Evolutionary conservation across 2,797 vertebrate genomes (phyloP).

Genomic region (Coilia nasus): DNA sequence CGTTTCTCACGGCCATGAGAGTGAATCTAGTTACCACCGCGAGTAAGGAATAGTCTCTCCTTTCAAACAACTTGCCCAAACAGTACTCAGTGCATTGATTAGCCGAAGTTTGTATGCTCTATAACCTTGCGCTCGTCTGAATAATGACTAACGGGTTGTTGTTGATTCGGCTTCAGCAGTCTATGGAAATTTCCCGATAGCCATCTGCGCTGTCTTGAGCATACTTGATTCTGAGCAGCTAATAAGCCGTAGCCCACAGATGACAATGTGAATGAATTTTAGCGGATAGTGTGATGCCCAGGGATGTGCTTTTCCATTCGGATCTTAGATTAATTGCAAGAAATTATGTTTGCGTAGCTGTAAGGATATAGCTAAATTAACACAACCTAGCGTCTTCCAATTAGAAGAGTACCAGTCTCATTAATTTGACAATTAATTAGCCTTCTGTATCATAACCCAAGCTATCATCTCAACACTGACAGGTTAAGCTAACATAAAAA

Average conservation of each 20-base stretch:
- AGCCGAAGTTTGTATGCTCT: neutral
- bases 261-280: neutral
- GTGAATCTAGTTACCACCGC: neutral
- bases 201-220: neutral
- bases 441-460: neutral
- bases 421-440: neutral
- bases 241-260: neutral
- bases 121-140: conserved; percentile 5
- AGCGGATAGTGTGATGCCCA: neutral
- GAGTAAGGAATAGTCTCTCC: neutral
- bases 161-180: neutral
- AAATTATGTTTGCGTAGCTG: neutral
- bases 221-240: neutral
- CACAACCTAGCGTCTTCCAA: neutral
- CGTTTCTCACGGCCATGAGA: neutral
- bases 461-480: neutral
- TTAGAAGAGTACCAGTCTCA: neutral
- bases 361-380: neutral
- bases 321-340: neutral
- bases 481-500: neutral
- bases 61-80: conserved; percentile 1
- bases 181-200: conserved; percentile 20
- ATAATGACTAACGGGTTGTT: conserved; percentile 21
- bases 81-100: neutral
- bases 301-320: neutral